Evolutionary conservation across 1,140 invertebrate genomes (phyloP).

Genomic region (Drosophila melanica): DNA sequence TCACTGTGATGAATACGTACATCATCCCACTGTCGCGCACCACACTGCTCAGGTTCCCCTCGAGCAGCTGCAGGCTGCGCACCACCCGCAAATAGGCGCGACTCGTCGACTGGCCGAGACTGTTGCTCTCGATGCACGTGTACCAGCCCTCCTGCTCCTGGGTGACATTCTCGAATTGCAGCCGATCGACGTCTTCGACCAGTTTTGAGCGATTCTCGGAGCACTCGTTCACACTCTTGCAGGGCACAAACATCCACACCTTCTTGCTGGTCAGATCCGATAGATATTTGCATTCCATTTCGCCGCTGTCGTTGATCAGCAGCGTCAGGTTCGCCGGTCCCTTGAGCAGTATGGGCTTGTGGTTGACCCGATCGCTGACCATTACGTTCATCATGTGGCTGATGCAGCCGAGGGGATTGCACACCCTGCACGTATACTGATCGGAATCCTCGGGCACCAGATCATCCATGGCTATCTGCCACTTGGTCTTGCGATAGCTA

Average conservation of each 20-base stretch:
- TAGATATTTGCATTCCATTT: conserved; percentile 72
- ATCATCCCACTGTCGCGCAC: conserved; percentile 41
- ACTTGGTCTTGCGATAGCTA: conserved; percentile 85
- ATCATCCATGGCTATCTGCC: conserved; percentile 90
- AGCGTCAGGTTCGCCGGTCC: conserved; percentile 68
- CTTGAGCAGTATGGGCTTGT: conserved; percentile 67
- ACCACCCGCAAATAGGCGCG: conserved; percentile 94
- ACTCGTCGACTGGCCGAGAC: conserved; percentile 90
- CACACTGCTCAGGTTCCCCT: conserved; percentile 40
- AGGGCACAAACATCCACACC: conserved; percentile 67
- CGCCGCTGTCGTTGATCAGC: conserved; percentile 59
- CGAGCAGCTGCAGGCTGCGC: conserved; percentile 84
- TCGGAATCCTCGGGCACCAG: conserved; percentile 90
- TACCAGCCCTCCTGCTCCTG: conserved; percentile 96
- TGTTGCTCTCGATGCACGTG: conserved; percentile 94
- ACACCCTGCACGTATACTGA: conserved; percentile 93
- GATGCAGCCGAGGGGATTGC: conserved; percentile 91
- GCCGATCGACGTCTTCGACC: conserved; percentile 85
- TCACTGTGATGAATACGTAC: conserved; percentile 32
- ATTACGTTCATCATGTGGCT: conserved; percentile 87
- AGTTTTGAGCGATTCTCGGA: conserved; percentile 42
- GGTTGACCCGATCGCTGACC: conserved; percentile 78
- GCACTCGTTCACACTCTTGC: conserved; percentile 50
- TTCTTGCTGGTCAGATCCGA: conserved; percentile 76
- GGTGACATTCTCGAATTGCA: conserved; percentile 93